phyloP scores from a whole-genome alignment of 2,888 invertebrate species.

The Rhaphigaster nebulosa region DNA sequence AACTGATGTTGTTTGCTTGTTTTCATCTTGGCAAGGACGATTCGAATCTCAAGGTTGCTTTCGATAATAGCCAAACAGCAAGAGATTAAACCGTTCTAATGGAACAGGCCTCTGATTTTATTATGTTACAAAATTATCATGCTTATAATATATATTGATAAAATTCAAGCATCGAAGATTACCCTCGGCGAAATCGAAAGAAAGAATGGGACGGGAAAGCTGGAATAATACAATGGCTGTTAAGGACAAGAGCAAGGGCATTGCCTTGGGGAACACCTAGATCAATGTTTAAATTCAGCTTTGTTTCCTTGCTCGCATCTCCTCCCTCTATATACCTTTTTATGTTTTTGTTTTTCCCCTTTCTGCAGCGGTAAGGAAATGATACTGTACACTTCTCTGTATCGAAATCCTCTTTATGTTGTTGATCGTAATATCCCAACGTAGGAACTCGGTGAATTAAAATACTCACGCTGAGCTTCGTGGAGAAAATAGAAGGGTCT shows the following conservation, averaged over 20 bases:
- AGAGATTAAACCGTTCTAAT: neutral
- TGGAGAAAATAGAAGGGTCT: neutral
- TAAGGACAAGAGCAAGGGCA: slow-evolving; percentile 23
- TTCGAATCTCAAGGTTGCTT: neutral
- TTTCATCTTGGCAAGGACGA: slow-evolving; percentile 22
- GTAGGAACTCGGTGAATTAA: neutral
- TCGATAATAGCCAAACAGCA: neutral
- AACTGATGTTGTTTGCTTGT: slow-evolving; percentile 22
- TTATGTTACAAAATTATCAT: neutral
- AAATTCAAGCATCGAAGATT: neutral
- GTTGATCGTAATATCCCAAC: too few species aligned
- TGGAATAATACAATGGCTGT: slow-evolving; percentile 38
- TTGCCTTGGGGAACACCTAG: slow-evolving; percentile 39
- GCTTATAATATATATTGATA: neutral
- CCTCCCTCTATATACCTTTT: neutral
- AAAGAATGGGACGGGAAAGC: slow-evolving; percentile 4
- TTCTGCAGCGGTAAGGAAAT: neutral
- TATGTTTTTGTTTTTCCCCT: slow-evolving; percentile 25
- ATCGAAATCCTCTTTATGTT: neutral
- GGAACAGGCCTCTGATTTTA: neutral
- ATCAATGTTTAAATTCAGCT: slow-evolving; percentile 28
- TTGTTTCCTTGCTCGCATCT: neutral
- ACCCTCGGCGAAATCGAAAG: neutral
- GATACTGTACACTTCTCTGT: neutral
- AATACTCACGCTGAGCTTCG: neutral